Conservation (phyloP, 2,888 invertebrate genomes). For the Epinotia demarniana region DNA sequence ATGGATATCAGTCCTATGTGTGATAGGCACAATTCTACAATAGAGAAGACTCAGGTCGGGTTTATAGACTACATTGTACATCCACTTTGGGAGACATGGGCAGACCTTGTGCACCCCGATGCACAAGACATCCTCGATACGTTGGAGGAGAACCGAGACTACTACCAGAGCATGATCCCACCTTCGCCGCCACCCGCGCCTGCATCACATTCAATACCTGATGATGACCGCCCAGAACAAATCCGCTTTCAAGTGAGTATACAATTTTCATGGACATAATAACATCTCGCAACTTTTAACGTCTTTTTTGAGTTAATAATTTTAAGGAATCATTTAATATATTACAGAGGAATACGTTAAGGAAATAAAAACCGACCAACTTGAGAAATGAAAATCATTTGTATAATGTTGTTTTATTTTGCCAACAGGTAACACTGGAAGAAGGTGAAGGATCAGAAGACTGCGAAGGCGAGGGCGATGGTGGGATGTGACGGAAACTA, state of each 20-base stretch:
- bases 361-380: too few species aligned
- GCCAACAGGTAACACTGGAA: constrained; percentile 91
- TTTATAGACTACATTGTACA: constrained; percentile 99
- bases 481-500: constrained; percentile 97
- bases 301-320: too few species aligned
- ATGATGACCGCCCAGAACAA: constrained; percentile 87
- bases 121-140: constrained; percentile 99
- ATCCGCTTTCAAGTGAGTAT: constrained; percentile 88
- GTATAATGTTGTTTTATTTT: constrained; percentile 41
- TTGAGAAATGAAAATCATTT: neutral
- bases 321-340: too few species aligned
- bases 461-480: constrained; percentile 82
- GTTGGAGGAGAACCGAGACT: constrained; percentile 99
- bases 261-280: neutral
- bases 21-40: constrained; percentile 97
- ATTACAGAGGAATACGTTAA: too few species aligned
- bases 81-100: constrained; percentile 99
- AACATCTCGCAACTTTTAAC: too few species aligned
- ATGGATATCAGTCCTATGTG: constrained; percentile 99
- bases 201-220: constrained; percentile 78
- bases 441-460: constrained; percentile 91
- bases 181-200: constrained; percentile 92
- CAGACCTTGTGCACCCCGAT: constrained; percentile 99
- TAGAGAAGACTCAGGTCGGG: constrained; percentile 99
- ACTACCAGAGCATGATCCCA: constrained; percentile 97